Conservation (phyloP, 2,797 vertebrate genomes). For the Oryzias dopingdopingensis region DNA sequence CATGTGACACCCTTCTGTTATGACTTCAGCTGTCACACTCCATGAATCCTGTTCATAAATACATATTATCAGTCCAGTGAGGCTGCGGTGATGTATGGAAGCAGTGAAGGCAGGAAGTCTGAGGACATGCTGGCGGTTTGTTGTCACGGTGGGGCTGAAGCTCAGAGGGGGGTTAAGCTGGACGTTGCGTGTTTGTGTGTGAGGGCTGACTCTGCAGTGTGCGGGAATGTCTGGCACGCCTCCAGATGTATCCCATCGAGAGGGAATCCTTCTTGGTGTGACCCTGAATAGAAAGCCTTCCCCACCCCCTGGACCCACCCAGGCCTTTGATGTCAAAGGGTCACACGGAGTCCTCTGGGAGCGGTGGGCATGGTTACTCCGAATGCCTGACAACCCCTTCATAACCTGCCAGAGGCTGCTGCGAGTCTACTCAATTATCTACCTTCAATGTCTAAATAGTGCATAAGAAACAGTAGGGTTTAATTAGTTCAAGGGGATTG, state of each 20-base stretch:
- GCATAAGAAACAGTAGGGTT: too few relatives aligned
- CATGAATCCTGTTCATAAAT: constrained; percentile 47
- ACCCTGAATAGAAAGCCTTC: constrained; percentile 64
- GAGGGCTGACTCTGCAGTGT: constrained; percentile 37
- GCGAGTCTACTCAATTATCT: not conserved
- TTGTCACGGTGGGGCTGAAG: constrained; percentile 1
- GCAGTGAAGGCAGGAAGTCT: not conserved
- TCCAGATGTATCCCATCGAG: constrained; percentile 62
- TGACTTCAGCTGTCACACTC: constrained; percentile 55
- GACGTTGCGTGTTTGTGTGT: constrained; percentile 35
- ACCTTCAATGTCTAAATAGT: too few relatives aligned
- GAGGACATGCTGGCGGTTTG: not conserved
- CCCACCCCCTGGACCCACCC: constrained; percentile 57
- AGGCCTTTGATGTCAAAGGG: constrained; percentile 70
- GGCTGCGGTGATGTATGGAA: constrained; percentile 46
- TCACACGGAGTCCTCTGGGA: constrained; percentile 51
- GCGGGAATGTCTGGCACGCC: constrained; percentile 64
- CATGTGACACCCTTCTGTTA: constrained; percentile 57
- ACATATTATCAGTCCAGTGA: constrained; percentile 39
- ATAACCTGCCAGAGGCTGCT: constrained; percentile 23
- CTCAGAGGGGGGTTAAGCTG: constrained; percentile 16
- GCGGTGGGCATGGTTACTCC: constrained; percentile 54
- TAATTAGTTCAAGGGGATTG: too few relatives aligned
- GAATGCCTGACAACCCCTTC: constrained; percentile 63
- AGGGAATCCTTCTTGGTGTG: constrained; percentile 68